Evolutionary conservation across 2,888 invertebrate genomes (phyloP).

Genomic region (Oasisia sp.): DNA sequence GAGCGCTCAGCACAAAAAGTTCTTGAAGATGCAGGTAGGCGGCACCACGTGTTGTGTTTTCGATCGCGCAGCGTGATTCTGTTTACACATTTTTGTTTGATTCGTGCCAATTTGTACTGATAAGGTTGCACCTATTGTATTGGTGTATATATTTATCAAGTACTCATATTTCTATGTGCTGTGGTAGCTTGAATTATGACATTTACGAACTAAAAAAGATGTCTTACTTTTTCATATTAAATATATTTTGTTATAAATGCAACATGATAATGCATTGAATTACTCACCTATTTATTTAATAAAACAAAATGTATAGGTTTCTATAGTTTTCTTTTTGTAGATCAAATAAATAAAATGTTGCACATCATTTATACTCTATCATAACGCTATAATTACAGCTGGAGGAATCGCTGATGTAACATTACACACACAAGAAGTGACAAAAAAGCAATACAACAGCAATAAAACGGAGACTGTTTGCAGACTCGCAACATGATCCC

Average conservation of each 20-base stretch:
- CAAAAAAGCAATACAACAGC: not conserved
- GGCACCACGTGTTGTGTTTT: not conserved
- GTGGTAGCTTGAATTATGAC: too few relatives aligned
- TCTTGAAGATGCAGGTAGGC: conserved; percentile 29
- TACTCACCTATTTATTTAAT: too few relatives aligned
- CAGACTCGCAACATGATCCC: not conserved
- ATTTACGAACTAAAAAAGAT: too few relatives aligned
- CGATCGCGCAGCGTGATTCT: not conserved
- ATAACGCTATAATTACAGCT: not conserved
- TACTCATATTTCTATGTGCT: too few relatives aligned
- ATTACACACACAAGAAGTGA: not conserved
- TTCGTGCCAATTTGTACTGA: too few relatives aligned
- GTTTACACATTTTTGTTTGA: not conserved
- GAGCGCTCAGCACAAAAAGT: conserved; percentile 38
- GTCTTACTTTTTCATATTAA: too few relatives aligned
- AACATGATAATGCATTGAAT: too few relatives aligned
- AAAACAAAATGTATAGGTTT: not conserved
- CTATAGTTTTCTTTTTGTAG: not conserved
- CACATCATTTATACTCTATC: not conserved
- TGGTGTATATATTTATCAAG: too few relatives aligned
- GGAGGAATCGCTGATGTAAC: too few relatives aligned
- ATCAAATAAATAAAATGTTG: not conserved
- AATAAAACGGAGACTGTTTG: not conserved
- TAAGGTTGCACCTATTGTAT: too few relatives aligned
- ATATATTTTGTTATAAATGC: too few relatives aligned